Conservation (phyloP, 1,140 invertebrate genomes). For the Cyclina sinensis region DNA sequence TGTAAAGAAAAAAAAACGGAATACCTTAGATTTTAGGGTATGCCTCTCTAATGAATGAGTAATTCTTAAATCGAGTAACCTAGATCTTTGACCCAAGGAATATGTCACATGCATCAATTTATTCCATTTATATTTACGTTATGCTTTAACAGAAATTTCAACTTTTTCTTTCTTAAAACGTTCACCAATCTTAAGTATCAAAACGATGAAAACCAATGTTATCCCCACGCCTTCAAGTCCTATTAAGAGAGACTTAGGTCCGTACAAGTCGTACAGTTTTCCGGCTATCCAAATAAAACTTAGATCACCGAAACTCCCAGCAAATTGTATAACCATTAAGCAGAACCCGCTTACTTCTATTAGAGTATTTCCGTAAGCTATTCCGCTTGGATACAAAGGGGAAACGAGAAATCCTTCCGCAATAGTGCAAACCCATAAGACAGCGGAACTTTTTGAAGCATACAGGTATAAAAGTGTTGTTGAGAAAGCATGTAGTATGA, state of each 20-base stretch:
- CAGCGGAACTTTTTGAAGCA: not conserved
- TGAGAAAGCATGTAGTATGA: slow-evolving; percentile 8
- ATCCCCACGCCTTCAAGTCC: not conserved
- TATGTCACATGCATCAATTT: too few relatives aligned
- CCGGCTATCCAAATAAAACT: slow-evolving; percentile 44
- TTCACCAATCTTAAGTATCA: not conserved
- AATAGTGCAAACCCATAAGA: slow-evolving; percentile 34
- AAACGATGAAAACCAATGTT: not conserved
- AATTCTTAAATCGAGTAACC: too few relatives aligned
- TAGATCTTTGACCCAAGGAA: too few relatives aligned
- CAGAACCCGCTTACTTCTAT: slow-evolving; percentile 27
- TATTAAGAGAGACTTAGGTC: slow-evolving; percentile 14
- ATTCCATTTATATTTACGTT: too few relatives aligned
- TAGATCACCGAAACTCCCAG: slow-evolving; percentile 26
- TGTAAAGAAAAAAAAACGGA: too few relatives aligned
- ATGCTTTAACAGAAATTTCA: not conserved
- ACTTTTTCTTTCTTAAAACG: not conserved
- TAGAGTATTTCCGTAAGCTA: slow-evolving; percentile 46
- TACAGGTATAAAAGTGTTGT: slow-evolving; percentile 13
- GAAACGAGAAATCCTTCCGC: slow-evolving; percentile 30
- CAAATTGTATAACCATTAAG: slow-evolving; percentile 36
- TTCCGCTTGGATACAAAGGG: slow-evolving; percentile 24
- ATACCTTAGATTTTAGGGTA: too few relatives aligned
- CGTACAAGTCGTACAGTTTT: slow-evolving; percentile 21
- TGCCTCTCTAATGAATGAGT: too few relatives aligned